Percentiles rank a stretch among this genome's conserved stretches.
Conservation (phyloP, 2,888 invertebrate genomes). For the Tinea trinotella region DNA sequence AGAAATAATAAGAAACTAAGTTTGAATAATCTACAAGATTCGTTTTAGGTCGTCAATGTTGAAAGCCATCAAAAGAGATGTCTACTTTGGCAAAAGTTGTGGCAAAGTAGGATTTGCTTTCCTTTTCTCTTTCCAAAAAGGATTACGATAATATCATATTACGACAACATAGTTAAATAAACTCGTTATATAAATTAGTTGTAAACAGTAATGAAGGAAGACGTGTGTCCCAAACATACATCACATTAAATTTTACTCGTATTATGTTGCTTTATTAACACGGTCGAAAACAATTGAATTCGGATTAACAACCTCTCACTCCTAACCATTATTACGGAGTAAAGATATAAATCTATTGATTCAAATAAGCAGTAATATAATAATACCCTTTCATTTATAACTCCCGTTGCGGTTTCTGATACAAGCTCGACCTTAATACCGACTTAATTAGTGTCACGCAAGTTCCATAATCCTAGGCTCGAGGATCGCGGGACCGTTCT, state of each 20-base stretch:
- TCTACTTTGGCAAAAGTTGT: slow-evolving; percentile 64
- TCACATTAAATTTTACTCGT: neutral
- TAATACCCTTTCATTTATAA: slow-evolving; percentile 71
- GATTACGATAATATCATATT: slow-evolving; percentile 56
- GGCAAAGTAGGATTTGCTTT: slow-evolving; percentile 66
- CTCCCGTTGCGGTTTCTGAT: slow-evolving; percentile 65
- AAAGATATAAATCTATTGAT: slow-evolving; percentile 12
- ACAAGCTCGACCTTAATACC: slow-evolving; percentile 68
- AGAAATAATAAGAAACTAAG: slow-evolving; percentile 51
- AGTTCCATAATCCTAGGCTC: slow-evolving; percentile 70
- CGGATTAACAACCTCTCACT: neutral
- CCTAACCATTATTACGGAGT: neutral
- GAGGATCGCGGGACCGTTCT: slow-evolving; percentile 66
- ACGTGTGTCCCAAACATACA: neutral
- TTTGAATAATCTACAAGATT: slow-evolving; percentile 41
- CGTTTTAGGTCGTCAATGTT: slow-evolving; percentile 57
- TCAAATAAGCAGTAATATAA: slow-evolving; percentile 9
- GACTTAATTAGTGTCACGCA: slow-evolving; percentile 72
- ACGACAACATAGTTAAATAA: slow-evolving; percentile 39
- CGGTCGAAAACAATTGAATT: neutral
- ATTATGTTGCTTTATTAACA: neutral
- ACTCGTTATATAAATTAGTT: neutral
- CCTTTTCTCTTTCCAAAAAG: slow-evolving; percentile 53
- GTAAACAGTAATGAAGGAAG: neutral
- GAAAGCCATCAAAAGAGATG: slow-evolving; percentile 61